These are phyloP conservation scores for Punctoribates punctum DNA, from an alignment of 2,888 invertebrate species.

Conservation along the genomic window DNA sequence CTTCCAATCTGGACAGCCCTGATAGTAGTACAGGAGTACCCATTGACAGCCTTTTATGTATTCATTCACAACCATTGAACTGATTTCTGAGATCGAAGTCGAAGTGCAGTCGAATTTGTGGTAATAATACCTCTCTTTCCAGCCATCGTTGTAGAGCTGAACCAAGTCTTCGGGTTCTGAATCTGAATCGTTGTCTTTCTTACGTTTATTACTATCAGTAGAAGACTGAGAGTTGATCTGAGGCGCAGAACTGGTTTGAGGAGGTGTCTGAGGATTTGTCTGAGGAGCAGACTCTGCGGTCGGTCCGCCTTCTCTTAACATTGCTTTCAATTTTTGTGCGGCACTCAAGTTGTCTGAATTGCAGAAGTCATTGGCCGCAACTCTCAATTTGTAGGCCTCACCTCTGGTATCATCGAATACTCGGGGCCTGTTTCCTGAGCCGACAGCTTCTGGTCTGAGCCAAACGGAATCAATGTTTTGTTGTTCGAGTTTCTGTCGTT, in stretches of 20 bases:
- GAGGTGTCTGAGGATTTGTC: not conserved
- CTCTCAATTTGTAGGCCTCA: constrained; percentile 35
- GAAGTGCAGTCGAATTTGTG: constrained; percentile 70
- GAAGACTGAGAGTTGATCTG: not conserved
- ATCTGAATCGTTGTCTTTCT: constrained; percentile 61
- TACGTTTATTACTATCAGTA: not conserved
- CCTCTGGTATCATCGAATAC: constrained; percentile 17
- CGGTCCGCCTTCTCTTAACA: constrained; percentile 53
- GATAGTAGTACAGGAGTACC: constrained; percentile 98
- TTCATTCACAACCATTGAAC: constrained; percentile 39
- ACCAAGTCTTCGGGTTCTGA: constrained; percentile 82
- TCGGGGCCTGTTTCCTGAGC: not conserved
- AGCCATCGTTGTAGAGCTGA: constrained; percentile 90
- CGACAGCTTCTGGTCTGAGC: constrained; percentile 40
- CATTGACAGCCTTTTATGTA: constrained; percentile 95
- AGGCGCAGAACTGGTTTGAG: not conserved
- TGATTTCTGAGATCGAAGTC: constrained; percentile 18
- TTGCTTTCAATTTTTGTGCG: constrained; percentile 56
- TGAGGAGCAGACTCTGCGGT: no score
- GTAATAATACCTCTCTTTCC: constrained; percentile 96
- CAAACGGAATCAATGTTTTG: constrained; percentile 32
- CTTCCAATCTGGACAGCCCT: constrained; percentile 98
- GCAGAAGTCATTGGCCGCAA: not conserved
- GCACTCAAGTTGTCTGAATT: constrained; percentile 51
- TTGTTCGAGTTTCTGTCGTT: constrained; percentile 37